A percentile compares a stretch with the other conserved stretches of the same genome.
Conservation (phyloP, 2,113 vertebrate species). For the Mobula birostris region DNA sequence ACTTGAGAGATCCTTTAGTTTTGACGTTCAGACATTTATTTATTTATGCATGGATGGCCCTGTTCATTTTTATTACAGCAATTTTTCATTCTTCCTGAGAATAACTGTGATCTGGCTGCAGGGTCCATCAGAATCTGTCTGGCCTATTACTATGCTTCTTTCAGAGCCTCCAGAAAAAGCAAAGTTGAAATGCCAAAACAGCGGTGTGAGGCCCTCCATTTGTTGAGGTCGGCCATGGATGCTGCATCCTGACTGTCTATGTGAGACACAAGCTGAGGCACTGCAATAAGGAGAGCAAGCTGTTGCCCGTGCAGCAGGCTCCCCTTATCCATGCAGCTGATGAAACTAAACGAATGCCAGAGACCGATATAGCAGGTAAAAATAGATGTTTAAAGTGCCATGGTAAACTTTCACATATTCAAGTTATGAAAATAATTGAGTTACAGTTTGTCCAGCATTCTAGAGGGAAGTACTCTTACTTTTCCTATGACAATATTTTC, state of each 20-base stretch:
- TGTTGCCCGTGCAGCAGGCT: too few relatives aligned
- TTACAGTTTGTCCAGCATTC: not conserved
- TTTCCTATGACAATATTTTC: too few relatives aligned
- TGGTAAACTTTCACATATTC: not conserved
- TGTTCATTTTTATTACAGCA: not conserved
- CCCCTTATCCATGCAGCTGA: too few relatives aligned
- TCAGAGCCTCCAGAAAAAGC: not conserved
- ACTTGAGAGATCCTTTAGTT: not conserved
- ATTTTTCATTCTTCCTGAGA: not conserved
- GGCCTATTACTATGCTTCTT: not conserved
- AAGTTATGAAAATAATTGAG: not conserved
- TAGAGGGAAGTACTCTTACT: not conserved
- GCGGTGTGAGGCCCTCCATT: not conserved
- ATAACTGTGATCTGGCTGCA: not conserved
- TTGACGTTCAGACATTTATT: not conserved
- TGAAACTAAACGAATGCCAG: too few relatives aligned
- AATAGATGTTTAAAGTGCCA: not conserved
- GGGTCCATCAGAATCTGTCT: not conserved
- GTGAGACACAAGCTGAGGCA: too few relatives aligned
- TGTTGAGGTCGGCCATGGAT: too few relatives aligned
- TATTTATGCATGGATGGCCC: not conserved
- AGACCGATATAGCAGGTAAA: not conserved
- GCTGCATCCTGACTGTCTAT: too few relatives aligned
- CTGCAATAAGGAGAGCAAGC: too few relatives aligned
- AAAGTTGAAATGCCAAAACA: not conserved